Conservation (phyloP, 2,888 invertebrate genomes). For the Tenthredo amoena region DNA sequence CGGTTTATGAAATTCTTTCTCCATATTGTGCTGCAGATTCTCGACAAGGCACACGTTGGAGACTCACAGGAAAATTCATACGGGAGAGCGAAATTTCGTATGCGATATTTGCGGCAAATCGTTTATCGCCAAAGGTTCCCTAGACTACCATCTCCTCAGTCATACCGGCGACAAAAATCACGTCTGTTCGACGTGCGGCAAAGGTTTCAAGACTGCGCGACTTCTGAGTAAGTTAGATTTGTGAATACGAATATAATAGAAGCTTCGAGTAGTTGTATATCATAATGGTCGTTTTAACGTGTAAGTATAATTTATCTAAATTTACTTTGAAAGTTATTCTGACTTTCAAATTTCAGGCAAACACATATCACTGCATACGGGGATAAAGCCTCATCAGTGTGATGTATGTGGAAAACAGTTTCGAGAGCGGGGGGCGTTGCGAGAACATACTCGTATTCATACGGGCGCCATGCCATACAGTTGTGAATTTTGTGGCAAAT, state of each 20-base stretch:
- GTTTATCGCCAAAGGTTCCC: constrained; percentile 69
- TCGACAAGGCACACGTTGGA: constrained; percentile 67
- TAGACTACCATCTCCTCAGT: constrained; percentile 67
- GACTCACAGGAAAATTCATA: constrained; percentile 69
- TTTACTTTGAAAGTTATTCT: background rate
- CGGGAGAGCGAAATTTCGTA: constrained; percentile 69
- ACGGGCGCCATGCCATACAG: constrained; percentile 86
- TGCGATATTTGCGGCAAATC: constrained; percentile 72
- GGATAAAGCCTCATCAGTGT: constrained; percentile 80
- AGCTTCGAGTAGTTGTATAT: background rate
- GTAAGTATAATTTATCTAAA: background rate
- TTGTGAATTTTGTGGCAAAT: constrained; percentile 85
- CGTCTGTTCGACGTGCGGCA: constrained; percentile 65
- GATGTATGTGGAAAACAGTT: constrained; percentile 80
- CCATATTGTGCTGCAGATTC: constrained; percentile 62
- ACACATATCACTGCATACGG: constrained; percentile 48
- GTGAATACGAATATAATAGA: background rate
- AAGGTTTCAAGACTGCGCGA: constrained; percentile 58
- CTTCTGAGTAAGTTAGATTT: constrained; percentile 50
- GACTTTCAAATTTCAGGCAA: constrained; percentile 17
- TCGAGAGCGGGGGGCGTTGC: constrained; percentile 83
- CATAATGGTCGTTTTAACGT: background rate
- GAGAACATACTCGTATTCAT: constrained; percentile 85
- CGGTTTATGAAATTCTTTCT: background rate
- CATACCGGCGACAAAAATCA: constrained; percentile 66